Conservation (phyloP, 2,888 invertebrate species). For the Tetanocera ferruginea region DNA sequence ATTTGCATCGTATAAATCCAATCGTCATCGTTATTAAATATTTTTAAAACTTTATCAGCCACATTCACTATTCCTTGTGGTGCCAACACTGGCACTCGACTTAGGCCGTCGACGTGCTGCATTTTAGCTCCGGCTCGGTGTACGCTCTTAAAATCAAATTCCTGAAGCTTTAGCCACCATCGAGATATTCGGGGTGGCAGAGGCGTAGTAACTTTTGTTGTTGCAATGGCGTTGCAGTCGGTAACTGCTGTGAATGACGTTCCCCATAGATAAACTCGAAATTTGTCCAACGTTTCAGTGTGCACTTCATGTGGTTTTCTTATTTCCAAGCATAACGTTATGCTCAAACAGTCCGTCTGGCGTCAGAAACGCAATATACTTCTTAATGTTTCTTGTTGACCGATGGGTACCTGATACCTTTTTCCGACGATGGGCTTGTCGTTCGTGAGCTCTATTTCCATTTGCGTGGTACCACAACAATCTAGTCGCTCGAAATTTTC, state of each 20-base stretch:
- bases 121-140: slow-evolving; percentile 24
- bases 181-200: slow-evolving; percentile 9
- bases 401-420: slow-evolving; percentile 37
- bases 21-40: slow-evolving; percentile 12
- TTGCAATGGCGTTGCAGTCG: slow-evolving; percentile 13
- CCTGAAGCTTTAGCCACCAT: slow-evolving; percentile 32
- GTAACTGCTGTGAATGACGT: neutral
- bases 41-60: slow-evolving; percentile 19
- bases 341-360: slow-evolving; percentile 58
- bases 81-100: neutral
- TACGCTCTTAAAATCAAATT: slow-evolving; percentile 20
- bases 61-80: neutral
- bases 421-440: slow-evolving; percentile 38
- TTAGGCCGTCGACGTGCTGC: slow-evolving; percentile 22
- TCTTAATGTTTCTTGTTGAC: slow-evolving; percentile 50
- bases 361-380: slow-evolving; percentile 30
- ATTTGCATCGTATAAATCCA: slow-evolving; percentile 32
- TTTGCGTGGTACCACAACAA: slow-evolving; percentile 1
- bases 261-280: slow-evolving; percentile 39
- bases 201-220: slow-evolving; percentile 1
- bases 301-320: slow-evolving; percentile 27
- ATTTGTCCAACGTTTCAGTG: slow-evolving; percentile 41
- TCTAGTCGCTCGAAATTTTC: neutral
- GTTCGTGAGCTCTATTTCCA: neutral
- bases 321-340: slow-evolving; percentile 55